A percentile compares a stretch with the other conserved stretches of the same genome.
These are phyloP conservation scores for Diadromus collaris DNA, from an alignment of 2,888 invertebrate genomes.

Conservation along the genomic window DNA sequence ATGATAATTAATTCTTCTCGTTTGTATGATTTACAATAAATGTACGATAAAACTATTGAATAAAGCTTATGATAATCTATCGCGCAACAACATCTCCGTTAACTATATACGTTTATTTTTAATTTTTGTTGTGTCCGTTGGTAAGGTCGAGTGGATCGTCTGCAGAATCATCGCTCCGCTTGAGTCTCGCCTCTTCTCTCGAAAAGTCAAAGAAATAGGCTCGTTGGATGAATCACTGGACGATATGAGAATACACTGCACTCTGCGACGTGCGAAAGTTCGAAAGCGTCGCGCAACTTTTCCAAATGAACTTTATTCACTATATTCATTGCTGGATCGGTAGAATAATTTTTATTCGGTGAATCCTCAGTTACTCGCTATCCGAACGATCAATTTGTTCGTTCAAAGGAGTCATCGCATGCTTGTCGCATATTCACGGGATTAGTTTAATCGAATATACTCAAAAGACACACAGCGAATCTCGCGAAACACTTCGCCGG, in stretches of 20 bases:
- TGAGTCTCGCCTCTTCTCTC: conserved; percentile 42
- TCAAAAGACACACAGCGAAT: background rate
- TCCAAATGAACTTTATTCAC: background rate
- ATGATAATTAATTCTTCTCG: conserved; percentile 63
- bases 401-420: background rate
- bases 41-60: conserved; percentile 71
- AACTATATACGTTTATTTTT: conserved; percentile 34
- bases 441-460: background rate
- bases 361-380: background rate
- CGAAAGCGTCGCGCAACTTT: background rate
- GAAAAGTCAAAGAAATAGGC: conserved; percentile 18
- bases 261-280: conserved; percentile 1
- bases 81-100: conserved; percentile 49
- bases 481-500: conserved; percentile 2
- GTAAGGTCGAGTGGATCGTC: conserved; percentile 29
- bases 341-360: conserved; percentile 12
- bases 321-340: background rate
- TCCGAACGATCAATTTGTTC: background rate
- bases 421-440: background rate
- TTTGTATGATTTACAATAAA: conserved; percentile 71
- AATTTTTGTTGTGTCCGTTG: conserved; percentile 16
- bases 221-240: conserved; percentile 5
- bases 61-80: conserved; percentile 71
- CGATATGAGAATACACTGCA: conserved; percentile 7
- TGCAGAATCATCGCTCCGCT: conserved; percentile 25